A percentile compares a stretch with the other conserved stretches of the same genome.
phyloP scores from a whole-genome alignment of 2,888 invertebrate species.

The Drosophila atripex region DNA sequence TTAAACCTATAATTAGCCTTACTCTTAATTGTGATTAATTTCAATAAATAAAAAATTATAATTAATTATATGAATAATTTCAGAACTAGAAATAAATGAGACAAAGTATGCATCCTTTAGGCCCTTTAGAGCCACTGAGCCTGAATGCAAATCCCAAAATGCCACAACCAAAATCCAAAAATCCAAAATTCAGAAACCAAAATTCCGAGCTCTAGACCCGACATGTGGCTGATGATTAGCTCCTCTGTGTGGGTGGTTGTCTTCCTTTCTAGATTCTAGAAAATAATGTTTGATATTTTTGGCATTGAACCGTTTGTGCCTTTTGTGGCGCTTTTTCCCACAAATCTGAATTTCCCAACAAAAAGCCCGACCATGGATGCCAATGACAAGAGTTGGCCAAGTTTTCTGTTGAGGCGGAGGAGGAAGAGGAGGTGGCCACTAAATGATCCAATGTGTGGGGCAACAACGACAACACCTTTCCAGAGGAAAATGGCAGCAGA shows the following conservation, averaged over 20 bases:
- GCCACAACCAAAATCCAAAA: no score
- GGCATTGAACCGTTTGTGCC: neutral
- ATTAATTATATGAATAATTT: no score
- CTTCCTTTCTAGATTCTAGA: neutral
- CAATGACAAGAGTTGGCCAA: constrained; percentile 19
- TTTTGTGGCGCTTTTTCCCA: constrained; percentile 7
- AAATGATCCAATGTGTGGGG: constrained; percentile 43
- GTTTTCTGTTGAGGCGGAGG: neutral
- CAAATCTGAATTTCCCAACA: constrained; percentile 2
- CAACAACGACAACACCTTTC: constrained; percentile 45
- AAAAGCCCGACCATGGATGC: constrained; percentile 22
- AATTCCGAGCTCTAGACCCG: neutral
- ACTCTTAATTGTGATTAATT: no score
- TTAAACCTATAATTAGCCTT: no score
- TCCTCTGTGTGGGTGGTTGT: neutral
- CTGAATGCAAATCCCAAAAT: neutral
- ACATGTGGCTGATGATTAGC: neutral
- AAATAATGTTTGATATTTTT: constrained; percentile 14
- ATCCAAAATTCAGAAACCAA: neutral
- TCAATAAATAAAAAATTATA: no score
- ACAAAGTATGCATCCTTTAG: neutral
- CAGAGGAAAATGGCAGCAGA: constrained; percentile 16
- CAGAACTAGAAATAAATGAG: no score
- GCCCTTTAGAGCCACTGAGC: neutral
- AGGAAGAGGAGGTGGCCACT: constrained; percentile 12